Evolutionary conservation across 2,113 vertebrate species (phyloP).

Genomic region (Callionymus lyra): DNA sequence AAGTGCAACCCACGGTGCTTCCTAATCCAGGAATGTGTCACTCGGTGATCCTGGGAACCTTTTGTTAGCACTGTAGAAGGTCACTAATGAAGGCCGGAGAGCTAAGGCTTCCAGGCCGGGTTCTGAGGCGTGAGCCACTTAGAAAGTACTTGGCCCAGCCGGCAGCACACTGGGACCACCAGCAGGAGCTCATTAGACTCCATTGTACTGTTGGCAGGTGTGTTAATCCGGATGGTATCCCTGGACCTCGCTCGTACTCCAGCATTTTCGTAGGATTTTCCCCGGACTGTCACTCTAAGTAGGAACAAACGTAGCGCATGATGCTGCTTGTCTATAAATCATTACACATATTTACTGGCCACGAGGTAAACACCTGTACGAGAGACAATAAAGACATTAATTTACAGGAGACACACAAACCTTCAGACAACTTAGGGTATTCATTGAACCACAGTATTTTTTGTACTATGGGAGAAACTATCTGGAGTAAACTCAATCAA

Average conservation of each 20-base stretch:
- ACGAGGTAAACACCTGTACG: too few relatives aligned
- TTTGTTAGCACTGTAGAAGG: slow-evolving; percentile 37
- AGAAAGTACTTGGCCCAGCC: slow-evolving; percentile 31
- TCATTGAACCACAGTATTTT: too few relatives aligned
- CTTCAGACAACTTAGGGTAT: too few relatives aligned
- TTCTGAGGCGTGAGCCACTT: slow-evolving; percentile 36
- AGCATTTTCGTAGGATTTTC: too few relatives aligned
- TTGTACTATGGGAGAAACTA: too few relatives aligned
- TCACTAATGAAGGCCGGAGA: slow-evolving; percentile 58
- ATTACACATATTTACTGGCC: too few relatives aligned
- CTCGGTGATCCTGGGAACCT: slow-evolving; percentile 40
- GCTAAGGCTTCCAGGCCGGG: slow-evolving; percentile 33
- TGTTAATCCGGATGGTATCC: slow-evolving; percentile 52
- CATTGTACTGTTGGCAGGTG: slow-evolving; percentile 50
- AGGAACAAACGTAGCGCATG: too few relatives aligned
- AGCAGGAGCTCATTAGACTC: slow-evolving; percentile 49
- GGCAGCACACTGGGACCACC: slow-evolving; percentile 24
- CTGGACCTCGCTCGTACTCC: slow-evolving; percentile 25
- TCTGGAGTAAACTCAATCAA: too few relatives aligned
- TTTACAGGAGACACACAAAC: too few relatives aligned
- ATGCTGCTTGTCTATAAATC: too few relatives aligned
- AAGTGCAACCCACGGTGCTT: slow-evolving; percentile 18
- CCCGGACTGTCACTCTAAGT: too few relatives aligned
- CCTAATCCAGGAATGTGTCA: slow-evolving; percentile 63
- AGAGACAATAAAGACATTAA: too few relatives aligned